Evolutionary conservation across 2,888 invertebrate genomes (phyloP).

Genomic region (Arrhopalites spinosus): DNA sequence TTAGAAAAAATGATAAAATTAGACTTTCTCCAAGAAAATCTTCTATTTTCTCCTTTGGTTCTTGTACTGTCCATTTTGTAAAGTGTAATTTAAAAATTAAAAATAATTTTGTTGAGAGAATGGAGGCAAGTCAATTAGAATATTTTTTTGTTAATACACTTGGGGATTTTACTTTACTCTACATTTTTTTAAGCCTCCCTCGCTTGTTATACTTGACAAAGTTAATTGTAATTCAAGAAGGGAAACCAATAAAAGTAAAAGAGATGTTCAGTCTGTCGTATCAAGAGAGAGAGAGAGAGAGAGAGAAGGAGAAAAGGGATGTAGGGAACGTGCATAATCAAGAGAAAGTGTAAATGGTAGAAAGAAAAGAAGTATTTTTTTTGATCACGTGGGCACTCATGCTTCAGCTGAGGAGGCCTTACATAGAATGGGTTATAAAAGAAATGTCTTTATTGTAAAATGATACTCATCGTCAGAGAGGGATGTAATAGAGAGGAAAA

Average conservation of each 20-base stretch:
- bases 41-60: background rate
- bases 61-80: background rate
- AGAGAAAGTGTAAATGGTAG: background rate
- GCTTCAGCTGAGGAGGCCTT: too few species aligned
- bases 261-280: background rate
- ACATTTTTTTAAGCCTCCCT: too few species aligned
- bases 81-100: too few species aligned
- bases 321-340: background rate
- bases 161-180: too few species aligned
- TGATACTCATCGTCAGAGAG: too few species aligned
- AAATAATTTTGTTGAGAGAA: background rate
- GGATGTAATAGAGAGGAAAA: too few species aligned
- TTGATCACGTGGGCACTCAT: background rate
- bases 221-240: background rate
- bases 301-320: background rate
- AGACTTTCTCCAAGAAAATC: background rate
- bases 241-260: background rate
- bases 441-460: too few species aligned
- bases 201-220: background rate
- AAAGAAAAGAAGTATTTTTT: background rate
- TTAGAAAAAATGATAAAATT: slow-evolving; percentile 2
- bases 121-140: background rate
- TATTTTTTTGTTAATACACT: background rate
- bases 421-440: too few species aligned
- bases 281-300: background rate